Percentiles rank a stretch among this genome's conserved stretches.
Conservation (phyloP, 2,888 invertebrate species). For the Lacanobia wlatinum region DNA sequence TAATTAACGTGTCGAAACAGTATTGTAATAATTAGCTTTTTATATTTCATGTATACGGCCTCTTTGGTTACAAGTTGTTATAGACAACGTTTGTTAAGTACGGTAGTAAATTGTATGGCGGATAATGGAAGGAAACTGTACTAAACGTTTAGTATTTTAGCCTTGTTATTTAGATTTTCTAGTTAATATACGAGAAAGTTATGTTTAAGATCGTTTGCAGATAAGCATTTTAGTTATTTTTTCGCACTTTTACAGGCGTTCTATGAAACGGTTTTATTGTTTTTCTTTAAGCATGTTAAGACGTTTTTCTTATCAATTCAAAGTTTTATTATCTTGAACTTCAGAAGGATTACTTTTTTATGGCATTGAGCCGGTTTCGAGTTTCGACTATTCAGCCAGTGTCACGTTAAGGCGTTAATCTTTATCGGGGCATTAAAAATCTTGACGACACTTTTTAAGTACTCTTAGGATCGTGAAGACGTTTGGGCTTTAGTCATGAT, state of each 20-base stretch:
- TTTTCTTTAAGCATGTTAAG: too few relatives aligned
- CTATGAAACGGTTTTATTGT: not conserved
- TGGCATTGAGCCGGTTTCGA: not conserved
- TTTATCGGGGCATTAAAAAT: not conserved
- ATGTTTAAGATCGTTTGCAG: not conserved
- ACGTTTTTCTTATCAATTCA: not conserved
- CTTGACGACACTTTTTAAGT: not conserved
- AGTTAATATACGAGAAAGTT: not conserved
- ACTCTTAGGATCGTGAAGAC: not conserved
- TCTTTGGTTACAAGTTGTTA: slow-evolving; percentile 26
- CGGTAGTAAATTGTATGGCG: slow-evolving; percentile 17
- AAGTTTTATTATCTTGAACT: not conserved
- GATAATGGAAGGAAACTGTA: slow-evolving; percentile 18
- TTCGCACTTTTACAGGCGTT: not conserved
- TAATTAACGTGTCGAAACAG: slow-evolving; percentile 48
- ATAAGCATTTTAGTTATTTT: not conserved
- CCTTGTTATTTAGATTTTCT: not conserved
- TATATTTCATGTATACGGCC: slow-evolving; percentile 24
- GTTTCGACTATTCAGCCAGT: not conserved
- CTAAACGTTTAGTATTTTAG: not conserved
- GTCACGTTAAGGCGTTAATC: not conserved
- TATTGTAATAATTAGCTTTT: slow-evolving; percentile 41
- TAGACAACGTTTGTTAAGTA: slow-evolving; percentile 22
- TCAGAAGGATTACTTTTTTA: too few relatives aligned
- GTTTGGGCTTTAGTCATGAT: not conserved